A percentile compares a stretch with the other conserved stretches of the same genome.
These are phyloP conservation scores for Pinna nobilis DNA, from an alignment of 1,140 invertebrate genomes.

Conservation along the genomic window DNA sequence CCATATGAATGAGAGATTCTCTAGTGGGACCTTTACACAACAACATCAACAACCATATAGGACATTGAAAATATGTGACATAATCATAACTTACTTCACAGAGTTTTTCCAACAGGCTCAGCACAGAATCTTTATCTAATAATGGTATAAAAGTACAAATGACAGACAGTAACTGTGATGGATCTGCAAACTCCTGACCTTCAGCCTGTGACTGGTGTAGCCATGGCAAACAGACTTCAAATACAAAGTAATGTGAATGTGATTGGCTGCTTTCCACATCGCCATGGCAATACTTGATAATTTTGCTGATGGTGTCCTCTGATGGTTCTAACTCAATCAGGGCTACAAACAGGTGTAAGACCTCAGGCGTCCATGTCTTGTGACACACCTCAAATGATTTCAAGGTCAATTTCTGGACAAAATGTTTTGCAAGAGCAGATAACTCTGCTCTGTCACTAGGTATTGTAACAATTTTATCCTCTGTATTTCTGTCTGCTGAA, in stretches of 20 bases:
- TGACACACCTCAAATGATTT: constrained; percentile 47
- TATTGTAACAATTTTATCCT: background rate
- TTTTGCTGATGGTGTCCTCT: constrained; percentile 44
- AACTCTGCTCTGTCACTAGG: constrained; percentile 10
- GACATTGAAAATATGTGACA: too few relatives aligned
- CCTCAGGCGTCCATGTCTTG: constrained; percentile 29
- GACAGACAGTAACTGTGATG: constrained; percentile 40
- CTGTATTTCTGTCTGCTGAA: background rate
- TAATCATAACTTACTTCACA: constrained; percentile 35
- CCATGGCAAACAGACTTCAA: constrained; percentile 58
- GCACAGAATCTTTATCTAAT: constrained; percentile 30
- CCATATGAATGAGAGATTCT: too few relatives aligned
- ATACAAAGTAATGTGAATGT: constrained; percentile 54
- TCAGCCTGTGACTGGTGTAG: constrained; percentile 37
- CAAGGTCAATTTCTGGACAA: constrained; percentile 46
- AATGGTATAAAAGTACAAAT: constrained; percentile 52
- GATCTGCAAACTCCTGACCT: constrained; percentile 21
- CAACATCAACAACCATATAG: too few relatives aligned
- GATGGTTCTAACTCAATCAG: constrained; percentile 47
- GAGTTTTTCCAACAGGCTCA: constrained; percentile 2
- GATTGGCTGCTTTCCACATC: constrained; percentile 38
- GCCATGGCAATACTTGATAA: constrained; percentile 53
- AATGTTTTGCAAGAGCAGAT: constrained; percentile 11
- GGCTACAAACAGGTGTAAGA: constrained; percentile 51
- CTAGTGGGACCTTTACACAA: too few relatives aligned